phyloP scores from a whole-genome alignment of 2,888 invertebrate species.

The Eupithecia insigniata region DNA sequence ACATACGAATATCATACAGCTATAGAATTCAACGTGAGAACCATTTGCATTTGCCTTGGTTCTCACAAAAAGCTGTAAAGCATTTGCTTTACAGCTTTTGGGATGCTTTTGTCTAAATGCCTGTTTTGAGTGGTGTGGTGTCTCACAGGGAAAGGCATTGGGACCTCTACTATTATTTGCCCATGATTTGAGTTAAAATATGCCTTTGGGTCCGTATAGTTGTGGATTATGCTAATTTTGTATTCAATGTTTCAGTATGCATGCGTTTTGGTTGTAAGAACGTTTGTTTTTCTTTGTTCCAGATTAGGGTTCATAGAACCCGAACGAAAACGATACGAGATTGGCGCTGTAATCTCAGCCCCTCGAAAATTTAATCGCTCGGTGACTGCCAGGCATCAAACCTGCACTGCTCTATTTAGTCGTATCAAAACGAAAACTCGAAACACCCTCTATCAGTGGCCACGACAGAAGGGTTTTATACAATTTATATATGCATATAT shows the following conservation, averaged over 20 bases:
- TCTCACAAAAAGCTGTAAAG: too few species aligned
- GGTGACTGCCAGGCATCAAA: conserved; percentile 73
- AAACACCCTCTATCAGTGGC: conserved; percentile 80
- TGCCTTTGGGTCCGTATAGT: background rate
- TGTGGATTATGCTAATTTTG: background rate
- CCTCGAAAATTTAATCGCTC: conserved; percentile 79
- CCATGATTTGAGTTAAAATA: background rate
- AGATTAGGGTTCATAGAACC: conserved; percentile 72
- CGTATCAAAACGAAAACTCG: conserved; percentile 69
- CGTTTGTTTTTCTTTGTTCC: conserved; percentile 61
- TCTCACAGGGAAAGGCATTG: conserved; percentile 5
- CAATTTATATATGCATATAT: conserved; percentile 81
- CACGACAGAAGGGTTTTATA: conserved; percentile 70
- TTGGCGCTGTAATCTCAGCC: conserved; percentile 63
- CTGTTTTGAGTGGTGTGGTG: background rate
- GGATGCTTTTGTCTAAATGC: background rate
- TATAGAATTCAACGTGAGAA: background rate
- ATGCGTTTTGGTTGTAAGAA: background rate
- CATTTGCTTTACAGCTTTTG: background rate
- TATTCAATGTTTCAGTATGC: too few species aligned
- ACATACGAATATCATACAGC: background rate
- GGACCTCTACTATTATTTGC: background rate
- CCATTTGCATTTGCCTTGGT: too few species aligned
- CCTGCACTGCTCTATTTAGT: conserved; percentile 78
- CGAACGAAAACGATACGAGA: conserved; percentile 82